Percentiles rank a stretch among this genome's conserved stretches.
phyloP scores from a whole-genome alignment of 1,140 invertebrate genomes.

The Drosophila pseudoananassae region DNA sequence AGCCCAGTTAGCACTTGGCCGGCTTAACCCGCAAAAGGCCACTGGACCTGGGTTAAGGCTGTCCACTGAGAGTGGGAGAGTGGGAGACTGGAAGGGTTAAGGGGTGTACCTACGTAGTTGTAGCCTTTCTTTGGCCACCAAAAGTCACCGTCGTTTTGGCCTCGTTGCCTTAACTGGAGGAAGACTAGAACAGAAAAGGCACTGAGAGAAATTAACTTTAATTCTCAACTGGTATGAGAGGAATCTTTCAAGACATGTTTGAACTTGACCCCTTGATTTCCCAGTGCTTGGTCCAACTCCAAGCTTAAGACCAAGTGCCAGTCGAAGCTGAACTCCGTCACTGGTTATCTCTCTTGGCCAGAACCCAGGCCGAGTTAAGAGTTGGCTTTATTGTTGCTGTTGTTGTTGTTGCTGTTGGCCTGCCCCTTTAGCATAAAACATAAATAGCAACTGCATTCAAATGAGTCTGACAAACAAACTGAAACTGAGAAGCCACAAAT shows the following conservation, averaged over 20 bases:
- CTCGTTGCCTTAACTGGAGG: constrained; percentile 40
- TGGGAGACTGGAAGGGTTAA: background rate
- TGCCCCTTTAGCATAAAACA: constrained; percentile 79
- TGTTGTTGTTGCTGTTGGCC: constrained; percentile 4
- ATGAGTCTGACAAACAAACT: constrained; percentile 78
- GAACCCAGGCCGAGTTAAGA: background rate
- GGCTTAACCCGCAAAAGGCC: constrained; percentile 25
- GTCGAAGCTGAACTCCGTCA: constrained; percentile 5
- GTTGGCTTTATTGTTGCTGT: background rate
- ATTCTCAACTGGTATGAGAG: too few species aligned
- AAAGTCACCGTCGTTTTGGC: constrained; percentile 36
- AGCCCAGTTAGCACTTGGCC: constrained; percentile 36
- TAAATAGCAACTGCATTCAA: constrained; percentile 81
- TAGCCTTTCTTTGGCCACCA: constrained; percentile 21
- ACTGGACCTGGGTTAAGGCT: constrained; percentile 6
- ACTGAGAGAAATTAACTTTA: constrained; percentile 3
- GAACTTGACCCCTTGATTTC: background rate
- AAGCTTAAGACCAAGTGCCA: background rate
- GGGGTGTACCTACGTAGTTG: constrained; percentile 9
- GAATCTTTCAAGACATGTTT: too few species aligned
- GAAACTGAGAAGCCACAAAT: constrained; percentile 4
- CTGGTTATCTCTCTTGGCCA: constrained; percentile 7
- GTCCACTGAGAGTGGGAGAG: background rate
- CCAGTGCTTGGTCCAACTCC: constrained; percentile 5
- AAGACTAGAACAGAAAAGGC: constrained; percentile 8